Percentiles rank a stretch among this genome's conserved stretches.
phyloP scores from a whole-genome alignment of 2,888 invertebrate genomes.

The Andrena fulva region DNA sequence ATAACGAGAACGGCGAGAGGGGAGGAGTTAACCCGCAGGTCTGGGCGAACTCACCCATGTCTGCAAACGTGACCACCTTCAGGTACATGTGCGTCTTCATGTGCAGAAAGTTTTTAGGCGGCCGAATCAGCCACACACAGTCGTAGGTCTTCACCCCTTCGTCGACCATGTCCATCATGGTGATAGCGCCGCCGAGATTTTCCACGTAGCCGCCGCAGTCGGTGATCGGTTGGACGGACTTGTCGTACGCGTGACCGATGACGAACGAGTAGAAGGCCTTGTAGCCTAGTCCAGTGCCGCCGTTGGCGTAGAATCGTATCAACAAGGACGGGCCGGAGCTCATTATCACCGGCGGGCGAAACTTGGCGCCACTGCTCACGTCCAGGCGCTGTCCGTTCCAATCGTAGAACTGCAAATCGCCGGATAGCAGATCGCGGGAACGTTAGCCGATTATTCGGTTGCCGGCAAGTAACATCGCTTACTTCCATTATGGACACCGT shows the following conservation, averaged over 20 bases:
- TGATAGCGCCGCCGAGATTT: slow-evolving; percentile 90
- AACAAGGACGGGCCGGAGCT: slow-evolving; percentile 88
- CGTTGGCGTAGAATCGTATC: slow-evolving; percentile 90
- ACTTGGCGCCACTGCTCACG: slow-evolving; percentile 88
- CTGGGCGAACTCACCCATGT: slow-evolving; percentile 85
- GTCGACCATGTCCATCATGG: slow-evolving; percentile 91
- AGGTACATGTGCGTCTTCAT: slow-evolving; percentile 89
- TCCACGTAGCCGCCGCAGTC: slow-evolving; percentile 91
- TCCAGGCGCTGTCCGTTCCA: slow-evolving; percentile 89
- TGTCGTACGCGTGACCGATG: slow-evolving; percentile 80
- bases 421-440: background rate
- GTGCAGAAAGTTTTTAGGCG: slow-evolving; percentile 88
- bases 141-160: slow-evolving; percentile 87
- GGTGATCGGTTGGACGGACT: slow-evolving; percentile 82
- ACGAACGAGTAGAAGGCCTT: slow-evolving; percentile 87
- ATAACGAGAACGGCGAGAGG: too few species aligned
- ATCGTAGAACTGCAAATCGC: slow-evolving; percentile 87
- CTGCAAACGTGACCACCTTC: slow-evolving; percentile 87
- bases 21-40: too few species aligned
- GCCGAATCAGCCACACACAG: slow-evolving; percentile 90
- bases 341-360: slow-evolving; percentile 89
- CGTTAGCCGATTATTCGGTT: background rate
- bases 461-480: slow-evolving; percentile 6
- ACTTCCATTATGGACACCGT: slow-evolving; percentile 89
- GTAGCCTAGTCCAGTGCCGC: slow-evolving; percentile 89